Evolutionary conservation across 2,797 vertebrate species (phyloP).

Genomic region (Urophycis tenuis): DNA sequence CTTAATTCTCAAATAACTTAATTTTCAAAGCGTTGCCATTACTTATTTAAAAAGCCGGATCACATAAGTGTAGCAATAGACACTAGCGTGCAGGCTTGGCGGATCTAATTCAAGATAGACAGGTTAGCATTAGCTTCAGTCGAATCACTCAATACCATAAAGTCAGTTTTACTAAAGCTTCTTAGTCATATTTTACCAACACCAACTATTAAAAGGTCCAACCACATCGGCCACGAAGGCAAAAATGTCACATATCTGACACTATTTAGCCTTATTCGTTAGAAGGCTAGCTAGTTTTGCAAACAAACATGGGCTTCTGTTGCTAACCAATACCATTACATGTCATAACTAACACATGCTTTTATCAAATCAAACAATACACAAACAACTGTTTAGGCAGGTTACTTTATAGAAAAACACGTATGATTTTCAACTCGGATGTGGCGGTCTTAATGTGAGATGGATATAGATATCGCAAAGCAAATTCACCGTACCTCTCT

Average conservation of each 20-base stretch:
- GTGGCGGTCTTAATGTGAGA: constrained; percentile 35
- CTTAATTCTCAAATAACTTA: no score
- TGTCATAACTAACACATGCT: background rate
- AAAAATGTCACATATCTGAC: background rate
- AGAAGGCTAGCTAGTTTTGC: constrained; percentile 7
- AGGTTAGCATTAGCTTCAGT: background rate
- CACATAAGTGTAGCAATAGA: background rate
- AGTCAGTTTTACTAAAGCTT: no score
- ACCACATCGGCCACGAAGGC: background rate
- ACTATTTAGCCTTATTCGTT: background rate
- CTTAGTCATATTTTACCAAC: background rate
- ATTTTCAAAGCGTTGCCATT: no score
- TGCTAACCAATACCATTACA: background rate
- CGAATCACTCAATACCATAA: no score
- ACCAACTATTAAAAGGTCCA: background rate
- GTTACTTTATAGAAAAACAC: background rate
- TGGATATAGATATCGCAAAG: constrained; percentile 58
- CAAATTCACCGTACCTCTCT: constrained; percentile 78
- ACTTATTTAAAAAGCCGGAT: background rate
- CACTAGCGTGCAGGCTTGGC: background rate
- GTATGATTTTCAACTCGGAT: fast-evolving
- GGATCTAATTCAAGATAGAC: background rate
- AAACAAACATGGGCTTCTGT: constrained; percentile 49
- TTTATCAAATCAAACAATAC: background rate
- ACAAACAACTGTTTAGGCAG: fast-evolving